Evolutionary conservation across 2,113 vertebrate genomes (phyloP).

Genomic region (Lamprologus ornatipinnis): DNA sequence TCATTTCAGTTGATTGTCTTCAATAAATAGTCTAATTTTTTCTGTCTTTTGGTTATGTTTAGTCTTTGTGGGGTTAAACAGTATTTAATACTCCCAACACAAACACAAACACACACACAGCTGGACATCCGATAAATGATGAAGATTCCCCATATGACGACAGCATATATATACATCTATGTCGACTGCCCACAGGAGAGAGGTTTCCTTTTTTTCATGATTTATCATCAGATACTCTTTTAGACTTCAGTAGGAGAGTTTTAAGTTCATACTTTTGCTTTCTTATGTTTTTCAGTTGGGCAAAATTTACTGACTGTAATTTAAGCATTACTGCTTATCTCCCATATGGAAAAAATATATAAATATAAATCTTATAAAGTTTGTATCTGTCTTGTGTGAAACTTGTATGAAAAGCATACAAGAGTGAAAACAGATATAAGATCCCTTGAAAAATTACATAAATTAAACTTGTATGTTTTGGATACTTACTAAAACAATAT

Average conservation of each 20-base stretch:
- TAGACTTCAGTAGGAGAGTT: not conserved
- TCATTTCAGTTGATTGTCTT: not conserved
- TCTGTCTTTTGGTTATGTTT: not conserved
- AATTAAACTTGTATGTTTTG: not conserved
- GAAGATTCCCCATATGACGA: slow-evolving; percentile 25
- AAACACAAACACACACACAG: slow-evolving; percentile 21
- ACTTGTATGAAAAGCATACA: not conserved
- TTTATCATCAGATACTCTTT: slow-evolving; percentile 1
- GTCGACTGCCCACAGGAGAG: not conserved
- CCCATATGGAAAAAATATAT: not conserved
- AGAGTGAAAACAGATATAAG: not conserved
- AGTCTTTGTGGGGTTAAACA: not conserved
- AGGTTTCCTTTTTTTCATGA: not conserved
- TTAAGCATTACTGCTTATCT: not conserved
- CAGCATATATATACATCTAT: slow-evolving; percentile 24
- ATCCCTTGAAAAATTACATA: not conserved
- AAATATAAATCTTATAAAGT: not conserved
- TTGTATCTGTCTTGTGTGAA: not conserved
- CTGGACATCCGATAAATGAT: slow-evolving; percentile 46
- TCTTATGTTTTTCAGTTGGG: not conserved
- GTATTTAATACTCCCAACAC: not conserved
- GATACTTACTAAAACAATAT: not conserved
- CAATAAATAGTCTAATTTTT: not conserved
- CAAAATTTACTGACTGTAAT: not conserved
- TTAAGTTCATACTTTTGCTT: not conserved